phyloP scores from a whole-genome alignment of 2,113 vertebrate genomes.

The Cavia porcellus region DNA sequence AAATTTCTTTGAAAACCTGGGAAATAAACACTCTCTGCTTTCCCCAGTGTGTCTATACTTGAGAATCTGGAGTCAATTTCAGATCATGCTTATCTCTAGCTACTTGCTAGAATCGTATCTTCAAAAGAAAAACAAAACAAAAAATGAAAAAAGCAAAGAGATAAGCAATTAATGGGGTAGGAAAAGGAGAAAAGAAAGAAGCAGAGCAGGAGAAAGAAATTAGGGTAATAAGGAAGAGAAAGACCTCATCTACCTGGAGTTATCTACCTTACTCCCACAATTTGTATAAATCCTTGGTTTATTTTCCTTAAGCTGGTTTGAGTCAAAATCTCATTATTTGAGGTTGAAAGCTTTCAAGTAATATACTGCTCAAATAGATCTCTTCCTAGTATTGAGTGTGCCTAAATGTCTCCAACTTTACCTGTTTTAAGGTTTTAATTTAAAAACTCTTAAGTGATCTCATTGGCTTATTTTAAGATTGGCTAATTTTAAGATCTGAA shows the following conservation, averaged over 20 bases:
- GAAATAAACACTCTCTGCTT: neutral
- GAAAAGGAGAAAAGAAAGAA: neutral
- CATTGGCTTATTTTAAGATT: too few species aligned
- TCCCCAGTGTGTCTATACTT: neutral
- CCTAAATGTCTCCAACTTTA: neutral
- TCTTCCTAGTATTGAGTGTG: neutral
- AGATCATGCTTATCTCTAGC: neutral
- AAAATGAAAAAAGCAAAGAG: neutral
- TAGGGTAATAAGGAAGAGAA: neutral
- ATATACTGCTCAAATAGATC: neutral
- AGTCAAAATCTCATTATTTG: constrained; percentile 24
- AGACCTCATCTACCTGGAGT: neutral
- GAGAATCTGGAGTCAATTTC: neutral
- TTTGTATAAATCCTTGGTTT: neutral
- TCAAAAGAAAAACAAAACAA: neutral
- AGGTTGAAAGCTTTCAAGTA: neutral
- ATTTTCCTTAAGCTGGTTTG: neutral
- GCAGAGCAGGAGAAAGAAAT: neutral
- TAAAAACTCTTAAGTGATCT: constrained; percentile 17
- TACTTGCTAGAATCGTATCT: neutral
- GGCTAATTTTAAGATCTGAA: neutral
- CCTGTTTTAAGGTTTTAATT: neutral
- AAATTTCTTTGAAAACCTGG: neutral
- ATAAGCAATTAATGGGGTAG: neutral
- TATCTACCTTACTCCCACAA: neutral